A percentile compares a stretch with the other conserved stretches of the same genome.
Conservation (phyloP, 2,888 invertebrate genomes). For the Scelioninae gen. 1 region DNA sequence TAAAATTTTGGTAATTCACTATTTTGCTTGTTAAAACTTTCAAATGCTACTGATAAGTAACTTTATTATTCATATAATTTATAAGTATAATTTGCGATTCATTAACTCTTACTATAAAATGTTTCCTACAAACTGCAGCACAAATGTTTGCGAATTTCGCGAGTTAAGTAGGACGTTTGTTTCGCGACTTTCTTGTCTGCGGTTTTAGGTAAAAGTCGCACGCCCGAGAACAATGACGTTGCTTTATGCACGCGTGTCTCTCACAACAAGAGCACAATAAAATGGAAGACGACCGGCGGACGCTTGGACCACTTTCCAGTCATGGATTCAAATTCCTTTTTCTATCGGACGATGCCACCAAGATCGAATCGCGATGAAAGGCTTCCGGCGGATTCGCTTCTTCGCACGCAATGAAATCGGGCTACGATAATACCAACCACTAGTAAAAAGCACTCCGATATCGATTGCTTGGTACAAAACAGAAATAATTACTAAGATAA, state of each 20-base stretch:
- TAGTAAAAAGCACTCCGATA: constrained; percentile 35
- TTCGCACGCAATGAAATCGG: constrained; percentile 40
- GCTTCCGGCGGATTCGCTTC: constrained; percentile 54
- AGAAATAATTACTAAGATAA: constrained; percentile 29
- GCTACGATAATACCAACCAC: constrained; percentile 25
- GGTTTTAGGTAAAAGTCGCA: constrained; percentile 58
- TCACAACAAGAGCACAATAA: constrained; percentile 29
- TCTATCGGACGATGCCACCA: not conserved
- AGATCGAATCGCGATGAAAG: constrained; percentile 57
- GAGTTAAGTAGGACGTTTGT: constrained; percentile 11
- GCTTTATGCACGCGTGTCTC: constrained; percentile 33
- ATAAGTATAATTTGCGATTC: too few relatives aligned
- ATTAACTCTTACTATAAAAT: too few relatives aligned
- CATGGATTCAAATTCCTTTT: constrained; percentile 53
- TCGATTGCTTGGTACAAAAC: constrained; percentile 34
- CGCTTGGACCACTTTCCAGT: constrained; percentile 57
- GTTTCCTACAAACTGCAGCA: too few relatives aligned
- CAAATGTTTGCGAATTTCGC: constrained; percentile 7
- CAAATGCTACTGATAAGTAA: too few relatives aligned
- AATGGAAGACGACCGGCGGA: constrained; percentile 21
- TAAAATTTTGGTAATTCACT: too few relatives aligned
- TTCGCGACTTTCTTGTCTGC: constrained; percentile 41
- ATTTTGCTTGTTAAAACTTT: too few relatives aligned
- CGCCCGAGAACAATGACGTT: constrained; percentile 39
- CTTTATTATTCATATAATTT: too few relatives aligned